Base-by-base conservation (phyloP, 2,797 vertebrate genomes). In the Denticeps clupeoides region DNA sequence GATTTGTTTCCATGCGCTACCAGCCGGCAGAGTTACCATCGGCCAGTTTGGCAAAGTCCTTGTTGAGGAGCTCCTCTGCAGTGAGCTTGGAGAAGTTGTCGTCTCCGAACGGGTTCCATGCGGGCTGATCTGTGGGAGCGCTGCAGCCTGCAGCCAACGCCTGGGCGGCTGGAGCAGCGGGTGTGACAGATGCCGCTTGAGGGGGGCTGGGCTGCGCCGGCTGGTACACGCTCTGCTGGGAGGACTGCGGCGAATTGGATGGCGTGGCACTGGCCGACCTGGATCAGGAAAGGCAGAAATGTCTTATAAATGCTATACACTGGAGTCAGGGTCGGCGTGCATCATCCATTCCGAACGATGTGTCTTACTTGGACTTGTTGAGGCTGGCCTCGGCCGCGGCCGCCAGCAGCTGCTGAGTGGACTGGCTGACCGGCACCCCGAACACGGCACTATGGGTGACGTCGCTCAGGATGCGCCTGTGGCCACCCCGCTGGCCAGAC, bases 21-120 rank as follows among this genome's bases (percentile, higher is more conserved):
- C n/a, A n/a, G n/a, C 13, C 32, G 4, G 6, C 12, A 6, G 31
- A n/a, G 4, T 49, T 73, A 97, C 93, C 88, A 1, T 87, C 74
- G 7, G 78, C 62, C 3, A 89, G 81, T 58, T 88, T 90, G 16
- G 85, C 85, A 59, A 89, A 89, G 68, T 95, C 89, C 32, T 88
- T 77, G 76, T 87, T 91, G 2, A 89, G 76, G 50, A 91, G 78
- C 60, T 94, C 88, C 48, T 88, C 90, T 1, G 88, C 87, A 1
- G 87, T 80, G 35, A 97, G 83, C 64, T 83, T 89, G 63, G 91
- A 91, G 70, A 97, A 98, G 76, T 85, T 83, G 73, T 97, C 91
- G 2, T 97, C 89, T 2, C 93, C 95, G 4, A 99, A 99, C 0
- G 94, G 95, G 68, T 99, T 96, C 95, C 95, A 99, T 0, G 82